Conservation (phyloP, 2,797 vertebrate genomes). For the Channallabes apus region DNA sequence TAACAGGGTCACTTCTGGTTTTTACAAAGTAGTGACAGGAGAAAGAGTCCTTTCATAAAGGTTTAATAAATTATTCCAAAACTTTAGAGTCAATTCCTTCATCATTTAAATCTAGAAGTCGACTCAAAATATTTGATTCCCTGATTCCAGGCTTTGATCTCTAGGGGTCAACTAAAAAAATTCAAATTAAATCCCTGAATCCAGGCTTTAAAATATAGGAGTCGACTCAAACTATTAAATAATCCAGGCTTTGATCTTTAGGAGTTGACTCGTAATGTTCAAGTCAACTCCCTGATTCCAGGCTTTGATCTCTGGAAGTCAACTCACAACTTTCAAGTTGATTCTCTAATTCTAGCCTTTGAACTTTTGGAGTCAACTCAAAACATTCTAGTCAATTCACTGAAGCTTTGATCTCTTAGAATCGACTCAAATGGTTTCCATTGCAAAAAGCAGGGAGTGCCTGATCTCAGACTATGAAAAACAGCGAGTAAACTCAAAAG, state of each 20-base stretch:
- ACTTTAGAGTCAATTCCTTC: not conserved
- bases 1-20: not conserved
- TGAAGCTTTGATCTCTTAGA: not conserved
- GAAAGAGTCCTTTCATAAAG: not conserved
- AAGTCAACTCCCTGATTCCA: not conserved
- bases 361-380: not conserved
- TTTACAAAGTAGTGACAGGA: not conserved
- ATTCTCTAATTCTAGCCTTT: not conserved
- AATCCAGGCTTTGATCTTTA: not conserved
- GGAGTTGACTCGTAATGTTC: not conserved
- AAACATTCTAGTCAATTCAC: not conserved
- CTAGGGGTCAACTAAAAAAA: not conserved
- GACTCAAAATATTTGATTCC: not conserved
- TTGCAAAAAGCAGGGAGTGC: too few species aligned
- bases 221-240: not conserved
- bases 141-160: not conserved
- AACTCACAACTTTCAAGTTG: not conserved
- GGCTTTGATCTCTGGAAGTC: not conserved
- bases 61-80: not conserved
- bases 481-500: too few species aligned
- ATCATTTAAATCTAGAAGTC: not conserved
- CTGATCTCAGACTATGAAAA: too few species aligned
- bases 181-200: too few species aligned
- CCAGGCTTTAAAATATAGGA: not conserved
- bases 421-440: not conserved